Base-by-base conservation (phyloP, 2,888 invertebrate genomes). In the Tinea pellionella region DNA sequence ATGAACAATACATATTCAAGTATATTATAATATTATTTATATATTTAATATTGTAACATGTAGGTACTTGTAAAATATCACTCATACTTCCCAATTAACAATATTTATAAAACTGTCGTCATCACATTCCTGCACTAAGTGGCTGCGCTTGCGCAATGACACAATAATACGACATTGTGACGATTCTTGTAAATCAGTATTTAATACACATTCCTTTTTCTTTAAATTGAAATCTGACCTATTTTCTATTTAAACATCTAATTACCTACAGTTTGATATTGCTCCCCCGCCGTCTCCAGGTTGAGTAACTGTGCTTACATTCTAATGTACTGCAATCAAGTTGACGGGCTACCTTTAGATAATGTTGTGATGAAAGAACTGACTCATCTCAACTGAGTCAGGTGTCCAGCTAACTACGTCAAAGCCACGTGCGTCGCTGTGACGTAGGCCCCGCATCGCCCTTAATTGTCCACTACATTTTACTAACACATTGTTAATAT, bases 401-500 rank as follows among this genome's bases (percentile, higher is more conserved):
- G 47, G 15, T 47, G n/a, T 47, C 47, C 47, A 47, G 13, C 15
- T 9, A 37, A 70, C 77, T 69, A 82, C 84, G 85, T 84, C 80
- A 84, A 67, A 69, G 68, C 72, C 77, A 75, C 80, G 77, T 77
- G 80, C 47, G 47, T 63, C 61, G 60, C 60, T 56, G 58, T 62
- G 64, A 63, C 63, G 63, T 61, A 41, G 55, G 43, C 41, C 30
- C 19, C 58, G 37, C 24, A 37, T 59, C 43, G 51, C 51, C 42
- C 24, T 9, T 43, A 51, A 37, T 37, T 37, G 37, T 37, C 37
- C 37, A 37, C 4, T 9, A 6, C 37, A 37, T 37, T 12, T 9
- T 9, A 37, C 37, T 9, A 9, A 37, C 37, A 37, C 37, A 2
- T 37, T 37, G n/a, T 37, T 37, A 37, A 37, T 37, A 37, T 6